Base-by-base conservation (phyloP, 2,888 invertebrate species). In the Camponotus fellah region DNA sequence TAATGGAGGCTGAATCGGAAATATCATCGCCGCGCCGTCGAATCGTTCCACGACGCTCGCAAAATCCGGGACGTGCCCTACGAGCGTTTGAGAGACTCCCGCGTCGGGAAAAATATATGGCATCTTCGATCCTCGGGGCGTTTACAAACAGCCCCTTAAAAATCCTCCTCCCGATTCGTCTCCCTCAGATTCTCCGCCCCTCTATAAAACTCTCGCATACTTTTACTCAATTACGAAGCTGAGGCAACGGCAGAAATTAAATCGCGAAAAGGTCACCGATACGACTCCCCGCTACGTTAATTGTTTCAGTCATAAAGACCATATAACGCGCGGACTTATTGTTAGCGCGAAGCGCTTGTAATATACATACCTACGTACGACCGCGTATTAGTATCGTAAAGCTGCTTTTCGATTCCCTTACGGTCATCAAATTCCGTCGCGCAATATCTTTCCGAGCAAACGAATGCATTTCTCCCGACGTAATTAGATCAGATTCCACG, bases 171-270 rank as follows among this genome's bases (percentile, higher is more conserved):
- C 68, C 82, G 64, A 83, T 83, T 84, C 66, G 64, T 60, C 65
- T 56, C 32, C 49, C 40, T 46, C 46, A 46, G 14, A 46, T 12
- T 68, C 49, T 58, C 34, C 69, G 32, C 49, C 56, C 34, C 49
- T 58, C 65, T 21, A 71, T 82, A 71, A 88, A 86, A 86, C 86
- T 86, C 88, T 87, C 80, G 62, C 85, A 83, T 84, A 87, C 85
- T 85, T 88, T 87, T 68, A 82, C 85, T 90, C 87, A 89, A 90
- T 91, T 91, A 91, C 86, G 82, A 75, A 60, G 53, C 74, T 53
- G 53, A 53, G 82, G 82, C 85, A n/a, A 53, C 8, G 21, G 65
- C 17, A 26, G 32, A 87, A 88, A 89, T 91, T 90, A 85, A 89
- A 89, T 86, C 81, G 83, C 86, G 87, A 85, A 84, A 77, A 62